Conservation (phyloP, 2,113 vertebrate species). For the Deroptyus accipitrinus region DNA sequence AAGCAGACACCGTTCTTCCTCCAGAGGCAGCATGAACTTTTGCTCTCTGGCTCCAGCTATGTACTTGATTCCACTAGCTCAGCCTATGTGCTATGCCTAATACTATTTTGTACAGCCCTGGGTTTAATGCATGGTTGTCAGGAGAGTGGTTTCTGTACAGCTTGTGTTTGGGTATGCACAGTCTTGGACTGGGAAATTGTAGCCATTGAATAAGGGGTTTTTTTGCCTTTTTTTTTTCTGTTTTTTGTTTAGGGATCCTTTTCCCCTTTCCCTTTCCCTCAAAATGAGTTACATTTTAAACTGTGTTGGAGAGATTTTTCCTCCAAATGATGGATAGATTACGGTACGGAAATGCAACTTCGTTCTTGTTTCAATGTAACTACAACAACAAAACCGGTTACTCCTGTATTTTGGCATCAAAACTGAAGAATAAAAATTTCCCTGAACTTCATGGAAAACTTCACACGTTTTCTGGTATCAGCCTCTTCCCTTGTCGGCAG, state of each 20-base stretch:
- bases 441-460: background rate
- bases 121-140: background rate
- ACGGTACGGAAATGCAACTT: background rate
- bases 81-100: background rate
- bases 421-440: background rate
- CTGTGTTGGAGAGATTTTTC: fast-evolving
- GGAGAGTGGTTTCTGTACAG: background rate
- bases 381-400: background rate
- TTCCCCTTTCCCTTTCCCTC: background rate
- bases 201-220: background rate
- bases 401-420: background rate
- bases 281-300: background rate
- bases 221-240: background rate
- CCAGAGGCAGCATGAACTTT: background rate
- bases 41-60: background rate
- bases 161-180: background rate
- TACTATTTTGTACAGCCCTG: background rate
- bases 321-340: background rate
- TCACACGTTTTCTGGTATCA: background rate
- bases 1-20: background rate
- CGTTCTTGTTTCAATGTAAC: background rate
- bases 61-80: background rate
- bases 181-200: background rate
- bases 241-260: background rate
- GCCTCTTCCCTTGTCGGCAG: background rate